Evolutionary conservation across 2,888 invertebrate genomes (phyloP), one percentile per base, ranked within the genome.

Genomic region (Dicycla oo): DNA sequence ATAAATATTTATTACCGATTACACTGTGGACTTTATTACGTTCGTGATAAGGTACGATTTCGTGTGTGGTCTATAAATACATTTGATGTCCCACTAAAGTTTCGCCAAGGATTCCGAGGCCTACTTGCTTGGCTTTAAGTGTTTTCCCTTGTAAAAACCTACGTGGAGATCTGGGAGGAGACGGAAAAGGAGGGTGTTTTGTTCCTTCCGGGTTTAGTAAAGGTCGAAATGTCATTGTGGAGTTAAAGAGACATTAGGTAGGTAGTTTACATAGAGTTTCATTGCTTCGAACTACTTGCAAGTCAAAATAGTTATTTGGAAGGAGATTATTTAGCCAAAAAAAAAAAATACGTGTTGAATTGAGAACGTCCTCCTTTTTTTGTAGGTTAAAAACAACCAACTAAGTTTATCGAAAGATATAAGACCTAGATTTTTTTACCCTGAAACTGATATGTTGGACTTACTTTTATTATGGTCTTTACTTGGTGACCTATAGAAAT

Each of bases 1-100:
- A 79, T 79, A 80, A 80, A 81, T 77, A 70, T 74, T 63, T 47
- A 57, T 68, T 61, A n/a, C 40, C 57, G 65, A 63, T 69, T 34
- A 15, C 26, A 75, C 26, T 75, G 69, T 76, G 40, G 61, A 62
- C 63, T 69, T 64, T 84, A 78, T 64, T 8, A 0, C n/a, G 4
- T 56, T 34, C 13, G 3, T 15, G 38, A 51, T 81, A 81, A 66
- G 78, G 83, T 77, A 61, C 30, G 18, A 54, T 70, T 73, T 85
- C 11, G 73, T 45, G 58, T 76, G 83, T 30, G 69, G 49, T 81
- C 82, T 87, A 87, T 77, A 81, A 85, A 87, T 86, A 87, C 13
- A 66, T 75, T 80, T 81, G 65, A 81, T 80, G 84, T 58, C 57
- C 65, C 62, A 82, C 60, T 76, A 81, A 81, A 78, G 64, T 67